Evolutionary conservation across 2,888 invertebrate species (phyloP), one percentile per base, ranked within the genome.

Genomic region (Pandemis heparana): DNA sequence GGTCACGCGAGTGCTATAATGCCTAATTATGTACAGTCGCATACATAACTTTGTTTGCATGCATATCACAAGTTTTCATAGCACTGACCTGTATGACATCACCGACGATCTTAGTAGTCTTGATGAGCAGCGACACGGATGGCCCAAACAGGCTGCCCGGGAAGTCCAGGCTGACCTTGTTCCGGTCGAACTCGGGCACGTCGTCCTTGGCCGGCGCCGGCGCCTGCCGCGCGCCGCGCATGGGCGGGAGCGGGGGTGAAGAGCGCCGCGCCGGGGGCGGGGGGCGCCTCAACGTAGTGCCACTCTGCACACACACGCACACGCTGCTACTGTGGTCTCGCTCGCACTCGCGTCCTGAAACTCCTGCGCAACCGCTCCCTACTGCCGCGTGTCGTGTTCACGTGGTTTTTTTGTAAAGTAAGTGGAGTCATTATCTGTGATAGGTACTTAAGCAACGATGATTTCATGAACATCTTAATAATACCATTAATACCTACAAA

Each of bases 111-210:
- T 96, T 96, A 87, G 96, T 96, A 80, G 96, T 90, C 79, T 95
- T 95, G 81, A 96, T 96, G 79, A 97, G 92, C 65, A 96, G 91
- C 74, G 95, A 95, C 87, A 96, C 96, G 84, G 96, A 96, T 14
- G 96, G 95, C 66, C 96, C 96, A 88, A 97, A 96, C 80, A 96
- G 91, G 84, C 90, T 92, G 76, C 95, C 95, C 75, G 96, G 96
- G 81, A 97, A 89, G 79, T 96, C 96, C 86, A 97, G 92, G 82
- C 96, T 95, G 77, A 96, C 96, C 82, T 95, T 95, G 92, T 95
- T 94, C 81, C 96, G 92, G 87, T 95, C 96, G 91, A 96, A 96
- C 78, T 91, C 95, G 41, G 96, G 96, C 80, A 95, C 95, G 80
- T 95, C 95, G 86, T 95, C 95, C 39, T 92, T n/a, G 23, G 93